phyloP scores from a whole-genome alignment of 2,797 vertebrate genomes.

The Ctenosaura bakeri region DNA sequence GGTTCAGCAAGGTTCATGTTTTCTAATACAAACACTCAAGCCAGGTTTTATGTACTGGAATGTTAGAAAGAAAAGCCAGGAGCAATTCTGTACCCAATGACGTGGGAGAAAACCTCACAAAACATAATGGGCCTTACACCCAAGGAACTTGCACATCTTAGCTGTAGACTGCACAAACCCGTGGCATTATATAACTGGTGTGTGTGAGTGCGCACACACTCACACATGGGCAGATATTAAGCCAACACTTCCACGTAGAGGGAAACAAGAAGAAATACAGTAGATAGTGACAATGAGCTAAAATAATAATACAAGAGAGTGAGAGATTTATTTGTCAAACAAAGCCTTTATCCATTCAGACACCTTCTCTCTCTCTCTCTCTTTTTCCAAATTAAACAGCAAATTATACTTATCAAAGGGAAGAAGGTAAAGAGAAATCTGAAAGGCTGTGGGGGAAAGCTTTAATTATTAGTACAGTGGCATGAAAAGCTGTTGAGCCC shows the following conservation, averaged over 20 bases:
- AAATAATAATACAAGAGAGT: constrained; percentile 33
- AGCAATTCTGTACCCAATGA: too few species aligned
- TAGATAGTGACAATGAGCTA: constrained; percentile 13
- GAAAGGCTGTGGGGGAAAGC: constrained; percentile 72
- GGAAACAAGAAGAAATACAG: constrained; percentile 45
- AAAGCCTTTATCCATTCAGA: constrained; percentile 51
- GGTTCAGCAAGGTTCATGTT: background rate
- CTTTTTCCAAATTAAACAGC: constrained; percentile 69
- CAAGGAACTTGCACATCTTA: background rate
- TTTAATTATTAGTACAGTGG: constrained; percentile 76
- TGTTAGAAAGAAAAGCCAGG: background rate
- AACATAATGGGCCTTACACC: background rate
- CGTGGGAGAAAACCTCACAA: background rate
- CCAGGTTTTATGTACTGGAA: background rate
- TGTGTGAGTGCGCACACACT: background rate
- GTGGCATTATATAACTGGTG: background rate
- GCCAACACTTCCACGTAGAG: constrained; percentile 17
- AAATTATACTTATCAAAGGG: constrained; percentile 78
- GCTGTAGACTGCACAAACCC: background rate
- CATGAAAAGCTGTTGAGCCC: constrained; percentile 79
- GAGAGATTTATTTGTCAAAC: constrained; percentile 55
- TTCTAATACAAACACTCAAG: background rate
- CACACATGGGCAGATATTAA: background rate
- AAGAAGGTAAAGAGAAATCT: constrained; percentile 74
- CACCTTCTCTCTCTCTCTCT: background rate